Evolutionary conservation across 2,888 invertebrate genomes (phyloP).

Genomic region (Archips crataeganus): DNA sequence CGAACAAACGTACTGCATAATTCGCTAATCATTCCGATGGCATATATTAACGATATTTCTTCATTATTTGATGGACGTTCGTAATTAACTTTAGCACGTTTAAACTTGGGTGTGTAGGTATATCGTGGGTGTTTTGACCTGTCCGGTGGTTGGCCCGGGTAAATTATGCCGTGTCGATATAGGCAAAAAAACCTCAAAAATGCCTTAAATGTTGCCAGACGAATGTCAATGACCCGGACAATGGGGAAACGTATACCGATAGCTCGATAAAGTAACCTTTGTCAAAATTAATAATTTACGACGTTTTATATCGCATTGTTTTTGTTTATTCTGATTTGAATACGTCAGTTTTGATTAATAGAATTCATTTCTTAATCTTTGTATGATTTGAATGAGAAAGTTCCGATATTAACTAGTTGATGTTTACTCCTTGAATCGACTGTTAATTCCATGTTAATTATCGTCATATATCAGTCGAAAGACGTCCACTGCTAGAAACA

Average conservation of each 20-base stretch:
- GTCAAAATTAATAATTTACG: constrained; percentile 19
- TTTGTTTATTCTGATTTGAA: not conserved
- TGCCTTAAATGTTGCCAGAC: constrained; percentile 26
- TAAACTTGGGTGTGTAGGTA: constrained; percentile 47
- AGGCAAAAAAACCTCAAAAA: constrained; percentile 53
- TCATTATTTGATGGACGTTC: constrained; percentile 17
- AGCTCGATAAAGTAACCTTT: constrained; percentile 17
- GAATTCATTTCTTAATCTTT: no score
- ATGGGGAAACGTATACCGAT: constrained; percentile 26
- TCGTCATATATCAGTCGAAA: no score
- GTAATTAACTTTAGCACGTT: constrained; percentile 49
- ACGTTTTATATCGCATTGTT: no score
- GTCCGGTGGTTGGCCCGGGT: constrained; percentile 53
- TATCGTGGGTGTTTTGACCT: constrained; percentile 65
- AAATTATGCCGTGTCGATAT: constrained; percentile 63
- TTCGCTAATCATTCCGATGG: not conserved
- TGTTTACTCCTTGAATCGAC: no score
- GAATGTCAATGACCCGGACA: constrained; percentile 57
- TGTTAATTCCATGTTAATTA: no score
- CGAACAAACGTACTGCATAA: no score
- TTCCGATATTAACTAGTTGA: no score
- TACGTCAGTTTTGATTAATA: no score
- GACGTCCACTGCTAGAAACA: no score
- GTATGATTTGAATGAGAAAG: no score
- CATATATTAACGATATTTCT: constrained; percentile 21